Conservation (phyloP, 92 coral and sea anemone genomes). For the Epizoanthus fatuus region DNA sequence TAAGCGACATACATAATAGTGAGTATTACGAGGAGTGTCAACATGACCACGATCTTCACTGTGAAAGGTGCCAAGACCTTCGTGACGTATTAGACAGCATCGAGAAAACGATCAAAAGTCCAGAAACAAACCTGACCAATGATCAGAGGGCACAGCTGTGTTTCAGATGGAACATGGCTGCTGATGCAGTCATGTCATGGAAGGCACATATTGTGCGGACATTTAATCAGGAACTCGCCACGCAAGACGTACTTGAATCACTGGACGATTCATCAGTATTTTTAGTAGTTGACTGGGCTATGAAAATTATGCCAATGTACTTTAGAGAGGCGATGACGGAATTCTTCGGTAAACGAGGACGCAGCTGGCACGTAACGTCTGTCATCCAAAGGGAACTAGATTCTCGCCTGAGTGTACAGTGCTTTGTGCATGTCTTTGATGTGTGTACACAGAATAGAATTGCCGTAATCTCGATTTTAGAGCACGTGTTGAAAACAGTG, state of each 20-base stretch:
- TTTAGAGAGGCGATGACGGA: not conserved
- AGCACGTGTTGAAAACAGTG: too few relatives aligned
- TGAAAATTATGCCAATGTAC: not conserved
- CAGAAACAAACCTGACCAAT: not conserved
- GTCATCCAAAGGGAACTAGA: not conserved
- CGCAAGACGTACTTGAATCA: not conserved
- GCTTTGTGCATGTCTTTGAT: too few relatives aligned
- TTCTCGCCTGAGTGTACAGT: too few relatives aligned
- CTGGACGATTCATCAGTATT: not conserved
- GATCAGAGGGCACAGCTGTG: not conserved
- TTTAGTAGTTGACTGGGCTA: not conserved
- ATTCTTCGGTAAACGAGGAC: not conserved
- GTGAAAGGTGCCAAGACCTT: not conserved
- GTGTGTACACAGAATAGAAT: too few relatives aligned
- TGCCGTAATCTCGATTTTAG: too few relatives aligned
- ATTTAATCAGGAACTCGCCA: not conserved
- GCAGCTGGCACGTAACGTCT: not conserved
- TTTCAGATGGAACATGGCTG: not conserved
- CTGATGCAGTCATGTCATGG: conserved; percentile 4
- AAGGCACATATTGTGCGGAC: conserved; percentile 10
- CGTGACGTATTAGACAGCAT: not conserved
- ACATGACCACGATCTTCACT: conserved; percentile 13
- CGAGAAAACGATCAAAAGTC: not conserved
- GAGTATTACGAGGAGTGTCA: not conserved
- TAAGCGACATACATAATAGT: not conserved